Conservation (phyloP, 1,140 invertebrate genomes). For the Odontomachus brunneus region DNA sequence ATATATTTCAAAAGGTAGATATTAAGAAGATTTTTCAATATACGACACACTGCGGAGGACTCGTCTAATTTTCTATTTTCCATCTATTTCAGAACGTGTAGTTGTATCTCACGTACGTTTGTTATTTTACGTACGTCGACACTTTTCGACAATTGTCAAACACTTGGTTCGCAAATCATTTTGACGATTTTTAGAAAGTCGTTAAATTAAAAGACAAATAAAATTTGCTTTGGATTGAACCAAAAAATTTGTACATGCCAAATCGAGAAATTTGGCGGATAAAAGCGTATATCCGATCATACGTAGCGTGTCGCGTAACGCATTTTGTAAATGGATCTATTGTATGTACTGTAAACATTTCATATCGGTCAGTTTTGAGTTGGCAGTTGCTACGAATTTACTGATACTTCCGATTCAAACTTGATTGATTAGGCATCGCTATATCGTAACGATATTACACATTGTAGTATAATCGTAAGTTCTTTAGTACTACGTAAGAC, state of each 20-base stretch:
- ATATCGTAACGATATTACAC: slow-evolving; percentile 19
- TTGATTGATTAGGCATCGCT: background rate
- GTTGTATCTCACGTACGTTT: background rate
- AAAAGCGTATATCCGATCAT: too few relatives aligned
- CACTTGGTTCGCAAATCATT: background rate
- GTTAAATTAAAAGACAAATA: slow-evolving; percentile 29
- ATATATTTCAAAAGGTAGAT: slow-evolving; percentile 21
- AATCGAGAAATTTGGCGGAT: too few relatives aligned
- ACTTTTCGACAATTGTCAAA: background rate
- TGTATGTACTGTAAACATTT: too few relatives aligned
- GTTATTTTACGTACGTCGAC: background rate
- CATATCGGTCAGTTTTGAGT: background rate
- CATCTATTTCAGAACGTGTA: background rate
- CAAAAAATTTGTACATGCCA: slow-evolving; percentile 10
- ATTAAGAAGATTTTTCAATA: slow-evolving; percentile 13
- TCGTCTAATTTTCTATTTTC: background rate
- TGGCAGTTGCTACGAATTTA: slow-evolving; percentile 14
- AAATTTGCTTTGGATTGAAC: background rate
- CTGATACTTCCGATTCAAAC: slow-evolving; percentile 10
- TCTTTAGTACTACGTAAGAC: slow-evolving; percentile 1
- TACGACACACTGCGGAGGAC: background rate
- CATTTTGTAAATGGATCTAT: too few relatives aligned
- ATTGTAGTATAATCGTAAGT: slow-evolving; percentile 36
- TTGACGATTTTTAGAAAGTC: too few relatives aligned
- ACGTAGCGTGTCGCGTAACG: too few relatives aligned